Base-by-base conservation (phyloP, 2,797 vertebrate species). In the Molothrus ater region DNA sequence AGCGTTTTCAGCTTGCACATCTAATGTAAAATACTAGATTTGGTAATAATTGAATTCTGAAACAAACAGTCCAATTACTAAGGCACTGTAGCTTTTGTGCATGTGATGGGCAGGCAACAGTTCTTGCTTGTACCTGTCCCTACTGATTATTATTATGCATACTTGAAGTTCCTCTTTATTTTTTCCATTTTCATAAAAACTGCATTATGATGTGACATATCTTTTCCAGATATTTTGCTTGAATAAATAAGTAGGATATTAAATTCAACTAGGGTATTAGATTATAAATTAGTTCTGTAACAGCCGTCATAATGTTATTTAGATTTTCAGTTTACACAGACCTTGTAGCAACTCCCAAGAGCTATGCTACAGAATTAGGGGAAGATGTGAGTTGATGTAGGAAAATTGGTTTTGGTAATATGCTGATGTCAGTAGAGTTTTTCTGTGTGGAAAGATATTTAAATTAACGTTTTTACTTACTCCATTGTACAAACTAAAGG, bases 211-310 rank as follows among this genome's bases (percentile, higher is more conserved):
- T 97, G 96, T 98, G 97, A 97, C 97, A 98, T 97, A 96, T 97
- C 97, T 97, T 98, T 98, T 97, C 97, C 96, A 98, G 97, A 97
- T 98, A 98, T 98, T 99, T 98, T 98, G 94, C 97, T 97, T 97
- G 97, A 98, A 98, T 98, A 98, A 98, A 97, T 98, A 98, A 98
- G 97, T 97, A 98, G 97, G 97, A 97, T 98, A 98, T 98, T 98
- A 97, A 99, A 99, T 99, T 99, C 98, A 98, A 98, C 98, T 97
- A 97, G 98, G 98, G 98, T 98, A 98, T 98, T 98, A 98, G 98
- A 98, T 98, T 99, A 99, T 99, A 99, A 99, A 99, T 99, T 98
- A 99, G 99, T 98, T 99, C 98, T 99, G 98, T 97, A 99, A 98
- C 98, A 98, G 98, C 98, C 98, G 86, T 98, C 98, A 98, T 99